Percentiles rank a stretch among this genome's conserved stretches.
Conservation (phyloP, 2,797 vertebrate species). For the Micromesistius poutassou region DNA sequence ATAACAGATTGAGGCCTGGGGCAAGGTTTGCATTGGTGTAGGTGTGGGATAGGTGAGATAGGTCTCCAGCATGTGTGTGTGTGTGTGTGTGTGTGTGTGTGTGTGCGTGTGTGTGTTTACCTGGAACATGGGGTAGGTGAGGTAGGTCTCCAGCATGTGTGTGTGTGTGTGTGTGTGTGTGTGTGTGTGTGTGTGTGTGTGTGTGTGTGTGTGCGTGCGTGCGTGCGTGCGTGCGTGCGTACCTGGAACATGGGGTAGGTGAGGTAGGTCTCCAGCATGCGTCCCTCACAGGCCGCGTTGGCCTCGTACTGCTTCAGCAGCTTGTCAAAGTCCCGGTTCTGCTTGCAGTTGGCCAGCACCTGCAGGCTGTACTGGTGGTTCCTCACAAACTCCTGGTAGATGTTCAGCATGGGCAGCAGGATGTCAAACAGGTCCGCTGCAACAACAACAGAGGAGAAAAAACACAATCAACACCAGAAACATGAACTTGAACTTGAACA, state of each 20-base stretch:
- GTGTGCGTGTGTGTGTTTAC: constrained; percentile 48
- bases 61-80: constrained; percentile 77
- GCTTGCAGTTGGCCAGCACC: constrained; percentile 92
- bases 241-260: constrained; percentile 98
- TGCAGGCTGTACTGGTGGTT: constrained; percentile 96
- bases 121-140: constrained; percentile 89
- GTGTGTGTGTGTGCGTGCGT: too few species aligned
- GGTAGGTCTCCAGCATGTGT: constrained; percentile 79
- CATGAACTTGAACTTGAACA: too few species aligned
- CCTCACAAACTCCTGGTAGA: constrained; percentile 95
- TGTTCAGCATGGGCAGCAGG: constrained; percentile 92
- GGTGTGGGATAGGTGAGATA: constrained; percentile 90
- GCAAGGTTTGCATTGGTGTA: neutral
- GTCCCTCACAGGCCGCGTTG: constrained; percentile 87
- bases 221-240: neutral
- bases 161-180: too few species aligned
- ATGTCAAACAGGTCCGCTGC: constrained; percentile 92
- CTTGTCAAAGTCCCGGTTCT: constrained; percentile 95
- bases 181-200: too few species aligned
- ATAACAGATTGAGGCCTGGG: neutral
- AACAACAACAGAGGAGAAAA: neutral
- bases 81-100: too few species aligned
- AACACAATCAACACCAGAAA: neutral
- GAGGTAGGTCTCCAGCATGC: constrained; percentile 93
- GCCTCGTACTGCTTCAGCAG: constrained; percentile 93